Evolutionary conservation across 2,888 invertebrate species (phyloP), one percentile per base, ranked within the genome.

Genomic region (Harpalus rufipes): DNA sequence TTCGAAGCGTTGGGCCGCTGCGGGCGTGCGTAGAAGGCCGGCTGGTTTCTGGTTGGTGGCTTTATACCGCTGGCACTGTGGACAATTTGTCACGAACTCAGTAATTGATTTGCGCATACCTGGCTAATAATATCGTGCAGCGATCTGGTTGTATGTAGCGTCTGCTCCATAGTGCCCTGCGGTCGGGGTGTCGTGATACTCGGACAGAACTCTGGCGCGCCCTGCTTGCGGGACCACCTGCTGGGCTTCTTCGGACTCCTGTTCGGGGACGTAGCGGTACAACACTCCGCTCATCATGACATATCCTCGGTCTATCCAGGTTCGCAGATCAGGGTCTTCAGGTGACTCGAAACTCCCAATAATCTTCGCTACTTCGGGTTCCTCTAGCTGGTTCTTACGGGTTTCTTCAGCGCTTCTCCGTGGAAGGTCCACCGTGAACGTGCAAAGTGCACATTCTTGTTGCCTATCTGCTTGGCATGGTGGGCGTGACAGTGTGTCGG

Each of bases 141-240:
- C 16, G 5, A 76, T 72, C 7, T 7, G 86, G 78, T 10, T 85
- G 56, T 0, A 86, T 16, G 0, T 88, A 88, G 39, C 44, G 63
- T 87, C 87, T 0, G 59, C 76, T 0, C 88, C 89, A 44, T 88
- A 88, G 41, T 90, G 89, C 0, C 89, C 89, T 0, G 88, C 88
- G 0, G 86, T 88, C 0, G 87, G 86, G 0, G 85, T 86, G 68
- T 89, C 84, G 21, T 86, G 79, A 84, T 79, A 58, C 32, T 79
- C 58, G 12, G 8, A 0, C 1, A 79, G 56, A 2, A 79, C 21
- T 18, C 39, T 8, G 12, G 10, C n/a, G 12, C 74, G 1, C 6
- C 12, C n/a, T 14, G 10, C 14, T 21, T 18, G 16, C 39, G 56
- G 32, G 1, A 32, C 86, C 85, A n/a, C 63, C 18, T 7, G 18